These are phyloP conservation scores for Acanthaster planci DNA, from an alignment of 35 echinoderm and acorn worm genomes.

Conservation along the genomic window DNA sequence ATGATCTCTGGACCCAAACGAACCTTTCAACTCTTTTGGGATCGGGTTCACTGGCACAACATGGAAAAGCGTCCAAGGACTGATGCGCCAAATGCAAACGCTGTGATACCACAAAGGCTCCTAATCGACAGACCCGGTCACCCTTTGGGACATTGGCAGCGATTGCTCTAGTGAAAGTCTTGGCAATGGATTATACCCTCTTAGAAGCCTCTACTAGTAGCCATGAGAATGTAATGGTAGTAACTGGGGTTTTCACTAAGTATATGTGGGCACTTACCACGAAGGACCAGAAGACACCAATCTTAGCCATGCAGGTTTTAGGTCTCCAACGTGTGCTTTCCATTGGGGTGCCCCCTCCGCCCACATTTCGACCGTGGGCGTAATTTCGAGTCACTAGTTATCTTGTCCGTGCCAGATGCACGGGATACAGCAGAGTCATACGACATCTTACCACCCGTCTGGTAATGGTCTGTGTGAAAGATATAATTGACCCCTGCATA, in stretches of 20 bases:
- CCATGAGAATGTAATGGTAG: conserved; percentile 66
- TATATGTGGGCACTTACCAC: conserved; percentile 26
- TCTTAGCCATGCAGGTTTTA: conserved; percentile 52
- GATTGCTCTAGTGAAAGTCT: not conserved
- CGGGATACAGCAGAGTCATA: conserved; percentile 59
- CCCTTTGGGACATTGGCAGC: conserved; percentile 35
- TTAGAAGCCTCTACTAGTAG: conserved; percentile 35
- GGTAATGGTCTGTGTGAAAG: no score
- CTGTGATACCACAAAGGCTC: conserved; percentile 43
- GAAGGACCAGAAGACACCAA: conserved; percentile 58
- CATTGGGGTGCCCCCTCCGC: conserved; percentile 54
- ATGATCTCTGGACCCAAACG: conserved; percentile 42
- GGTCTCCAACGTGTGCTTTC: conserved; percentile 57
- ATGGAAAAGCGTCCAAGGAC: conserved; percentile 31
- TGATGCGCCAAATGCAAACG: conserved; percentile 34
- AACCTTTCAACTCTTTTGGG: conserved; percentile 23
- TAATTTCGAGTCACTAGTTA: conserved; percentile 52
- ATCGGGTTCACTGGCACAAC: conserved; percentile 49
- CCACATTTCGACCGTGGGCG: conserved; percentile 51
- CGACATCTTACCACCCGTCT: no score
- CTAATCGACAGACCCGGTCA: conserved; percentile 8
- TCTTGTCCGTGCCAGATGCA: conserved; percentile 60
- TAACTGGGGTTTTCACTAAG: conserved; percentile 64
- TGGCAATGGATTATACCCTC: conserved; percentile 37
- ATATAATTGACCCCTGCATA: conserved; percentile 68